Base-by-base conservation (phyloP, 2,113 vertebrate species). In the Motacilla tschutschensis region DNA sequence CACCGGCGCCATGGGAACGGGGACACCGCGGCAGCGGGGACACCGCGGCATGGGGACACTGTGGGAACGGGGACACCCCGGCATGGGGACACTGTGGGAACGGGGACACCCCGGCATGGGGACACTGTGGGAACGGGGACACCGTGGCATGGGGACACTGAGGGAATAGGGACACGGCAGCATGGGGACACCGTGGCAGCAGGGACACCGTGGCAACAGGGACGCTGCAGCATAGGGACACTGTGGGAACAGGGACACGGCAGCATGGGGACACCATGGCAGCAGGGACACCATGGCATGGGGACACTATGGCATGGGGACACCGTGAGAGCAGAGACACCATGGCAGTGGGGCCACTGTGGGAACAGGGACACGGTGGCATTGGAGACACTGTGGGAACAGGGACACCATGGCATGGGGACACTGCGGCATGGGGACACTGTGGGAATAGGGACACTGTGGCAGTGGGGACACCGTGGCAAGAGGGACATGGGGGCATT, bases 241-340 rank as follows among this genome's bases (percentile, higher is more conserved):
- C 6, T 1, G 6, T 9, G 16, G 28, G 2, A 16, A 3, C 5
- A 44, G 59, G 28, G 59, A 17, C 43, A 38, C 35, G 20, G 13
- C 2, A 2, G 7, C 12, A 2, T 1, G 1, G 29, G 36, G 16
- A n/a, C 38, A 43, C 26, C 3, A 2, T 14, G 26, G 24, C 2
- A 9, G 2, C 10, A 6, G 24, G 33, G 35, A 29, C 53, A 28
- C 38, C 1, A 6, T 3, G 33, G 9, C 14, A n/a, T 7, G 10
- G 38, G 38, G 38, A 38, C 36, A 38, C 36, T 38, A 11, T 38
- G 36, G 36, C 50, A n/a, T 26, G 26, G 20, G 48, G 16, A 50
- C 16, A 29, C 6, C 1, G 6, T 12, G 16, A 21, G 2, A 16
- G 2, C 6, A 44, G 59, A 19, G 59, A 17, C 43, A 38, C 35